phyloP scores from a whole-genome alignment of 2,888 invertebrate species.

The Caenorhabditis macrosperma region DNA sequence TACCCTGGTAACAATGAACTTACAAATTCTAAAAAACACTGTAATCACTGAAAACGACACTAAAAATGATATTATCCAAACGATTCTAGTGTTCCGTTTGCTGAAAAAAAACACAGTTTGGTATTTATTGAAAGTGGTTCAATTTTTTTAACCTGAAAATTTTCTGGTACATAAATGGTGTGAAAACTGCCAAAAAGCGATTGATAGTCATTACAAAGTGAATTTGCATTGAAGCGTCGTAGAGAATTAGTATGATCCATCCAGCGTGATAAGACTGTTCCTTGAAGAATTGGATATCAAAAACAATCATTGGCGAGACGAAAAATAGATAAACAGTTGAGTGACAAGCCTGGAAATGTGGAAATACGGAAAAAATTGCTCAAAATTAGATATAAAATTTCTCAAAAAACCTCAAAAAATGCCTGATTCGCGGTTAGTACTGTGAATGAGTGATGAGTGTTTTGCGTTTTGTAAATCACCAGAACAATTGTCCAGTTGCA shows the following conservation, averaged over 20 bases:
- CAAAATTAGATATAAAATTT: no score
- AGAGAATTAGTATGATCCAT: constrained; percentile 6
- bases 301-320: constrained; percentile 11
- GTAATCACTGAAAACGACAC: neutral
- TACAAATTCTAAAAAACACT: constrained; percentile 12
- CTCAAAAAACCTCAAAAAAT: neutral
- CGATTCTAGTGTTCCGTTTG: neutral
- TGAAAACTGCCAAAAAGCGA: constrained; percentile 11
- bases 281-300: constrained; percentile 2
- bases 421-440: constrained; percentile 28
- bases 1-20: neutral
- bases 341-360: constrained; percentile 17
- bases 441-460: constrained; percentile 19
- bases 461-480: constrained; percentile 2
- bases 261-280: constrained; percentile 3
- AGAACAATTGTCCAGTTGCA: constrained; percentile 30
- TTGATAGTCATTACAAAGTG: constrained; percentile 23
- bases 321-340: constrained; percentile 12
- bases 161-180: constrained; percentile 3
- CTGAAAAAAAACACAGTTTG: neutral
- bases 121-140: no score
- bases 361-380: no score
- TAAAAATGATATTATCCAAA: neutral
- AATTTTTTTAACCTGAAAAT: neutral
- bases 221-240: constrained; percentile 22